These are phyloP conservation scores for Apodemus agrarius DNA, from an alignment of 2,797 vertebrate genomes.

Conservation along the genomic window DNA sequence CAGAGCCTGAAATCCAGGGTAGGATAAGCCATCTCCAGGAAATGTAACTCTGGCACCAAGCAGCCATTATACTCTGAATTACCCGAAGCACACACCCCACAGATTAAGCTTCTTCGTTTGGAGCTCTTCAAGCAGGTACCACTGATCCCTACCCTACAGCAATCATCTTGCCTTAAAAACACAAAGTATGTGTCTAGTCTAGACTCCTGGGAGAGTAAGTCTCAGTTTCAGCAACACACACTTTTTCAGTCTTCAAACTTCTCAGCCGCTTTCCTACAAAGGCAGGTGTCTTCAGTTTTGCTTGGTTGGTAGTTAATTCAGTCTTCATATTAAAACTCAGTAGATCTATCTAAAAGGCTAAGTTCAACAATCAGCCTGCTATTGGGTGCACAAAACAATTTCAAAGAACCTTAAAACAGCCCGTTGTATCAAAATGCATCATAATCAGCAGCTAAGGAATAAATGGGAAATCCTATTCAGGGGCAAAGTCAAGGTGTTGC, in stretches of 20 bases:
- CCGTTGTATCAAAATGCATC: background rate
- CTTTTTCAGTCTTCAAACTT: background rate
- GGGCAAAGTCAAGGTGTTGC: constrained; percentile 20
- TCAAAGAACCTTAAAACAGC: constrained; percentile 1
- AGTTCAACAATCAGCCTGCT: background rate
- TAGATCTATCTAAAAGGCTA: constrained; percentile 41
- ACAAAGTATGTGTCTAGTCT: background rate
- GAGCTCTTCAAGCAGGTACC: background rate
- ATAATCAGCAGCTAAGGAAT: constrained; percentile 23
- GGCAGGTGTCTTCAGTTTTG: constrained; percentile 14
- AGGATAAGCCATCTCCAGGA: background rate
- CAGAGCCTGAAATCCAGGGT: constrained; percentile 4
- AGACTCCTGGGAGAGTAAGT: background rate
- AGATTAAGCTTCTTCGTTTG: background rate
- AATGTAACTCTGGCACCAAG: background rate
- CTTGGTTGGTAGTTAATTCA: constrained; percentile 33
- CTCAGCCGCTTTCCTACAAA: constrained; percentile 40
- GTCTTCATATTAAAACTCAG: constrained; percentile 54
- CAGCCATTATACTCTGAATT: background rate
- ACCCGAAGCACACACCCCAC: background rate
- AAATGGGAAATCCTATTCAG: constrained; percentile 47
- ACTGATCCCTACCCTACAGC: background rate
- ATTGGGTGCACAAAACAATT: constrained; percentile 43
- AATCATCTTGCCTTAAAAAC: constrained; percentile 3
- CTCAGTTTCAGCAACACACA: background rate